These are phyloP conservation scores for Stomatorhinus walkeri DNA, from an alignment of 2,797 vertebrate genomes.

Conservation along the genomic window DNA sequence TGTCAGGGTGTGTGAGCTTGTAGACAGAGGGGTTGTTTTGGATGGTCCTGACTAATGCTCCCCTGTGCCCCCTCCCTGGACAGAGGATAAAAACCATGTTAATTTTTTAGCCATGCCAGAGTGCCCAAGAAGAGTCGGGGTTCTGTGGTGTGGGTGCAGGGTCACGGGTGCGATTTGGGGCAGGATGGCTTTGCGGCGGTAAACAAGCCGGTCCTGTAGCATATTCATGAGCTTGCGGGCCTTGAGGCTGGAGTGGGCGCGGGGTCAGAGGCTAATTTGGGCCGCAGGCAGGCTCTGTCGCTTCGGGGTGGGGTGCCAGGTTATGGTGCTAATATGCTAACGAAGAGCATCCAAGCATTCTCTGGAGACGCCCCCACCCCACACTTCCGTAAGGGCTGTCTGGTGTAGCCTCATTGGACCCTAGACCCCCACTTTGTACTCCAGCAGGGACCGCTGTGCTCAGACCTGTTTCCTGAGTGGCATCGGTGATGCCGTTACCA, in stretches of 20 bases:
- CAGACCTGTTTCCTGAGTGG: background rate
- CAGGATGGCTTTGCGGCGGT: background rate
- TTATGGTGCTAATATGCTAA: background rate
- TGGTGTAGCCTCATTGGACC: background rate
- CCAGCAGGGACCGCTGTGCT: background rate
- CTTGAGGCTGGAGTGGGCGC: background rate
- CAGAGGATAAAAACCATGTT: conserved; percentile 66
- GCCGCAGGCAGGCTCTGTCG: background rate
- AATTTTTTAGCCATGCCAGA: conserved; percentile 54
- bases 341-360: background rate
- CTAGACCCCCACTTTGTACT: background rate
- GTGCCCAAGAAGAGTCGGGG: background rate
- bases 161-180: conserved; percentile 38
- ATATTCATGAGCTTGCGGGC: conserved; percentile 52
- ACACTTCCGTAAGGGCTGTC: background rate
- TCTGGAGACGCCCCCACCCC: background rate
- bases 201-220: conserved; percentile 34
- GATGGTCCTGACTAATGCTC: conserved; percentile 57
- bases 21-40: conserved; percentile 33
- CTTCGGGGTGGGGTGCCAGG: background rate
- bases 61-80: conserved; percentile 8
- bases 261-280: conserved; percentile 12
- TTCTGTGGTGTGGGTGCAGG: conserved; percentile 36
- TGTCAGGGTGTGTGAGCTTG: conserved; percentile 35
- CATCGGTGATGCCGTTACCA: background rate